phyloP scores from a whole-genome alignment of 2,797 vertebrate genomes.

The Anas bernieri region DNA sequence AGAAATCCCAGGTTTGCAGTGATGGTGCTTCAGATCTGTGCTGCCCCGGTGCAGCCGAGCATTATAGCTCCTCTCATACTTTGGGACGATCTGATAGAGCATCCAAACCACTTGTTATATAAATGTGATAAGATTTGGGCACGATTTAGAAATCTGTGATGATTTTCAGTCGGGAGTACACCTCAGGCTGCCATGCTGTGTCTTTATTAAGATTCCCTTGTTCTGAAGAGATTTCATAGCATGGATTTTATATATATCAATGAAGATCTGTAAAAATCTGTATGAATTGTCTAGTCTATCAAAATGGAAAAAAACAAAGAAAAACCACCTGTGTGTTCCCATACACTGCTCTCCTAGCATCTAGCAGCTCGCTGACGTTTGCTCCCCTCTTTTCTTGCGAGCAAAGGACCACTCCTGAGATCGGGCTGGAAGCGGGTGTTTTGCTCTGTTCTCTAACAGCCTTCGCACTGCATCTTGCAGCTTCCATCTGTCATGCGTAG shows the following conservation, averaged over 20 bases:
- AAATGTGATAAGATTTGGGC: not conserved
- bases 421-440: not conserved
- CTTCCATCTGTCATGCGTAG: not conserved
- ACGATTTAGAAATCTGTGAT: not conserved
- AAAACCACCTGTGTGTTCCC: rapidly evolving
- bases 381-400: too few species aligned
- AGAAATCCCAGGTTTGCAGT: not conserved
- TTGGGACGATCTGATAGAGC: too few species aligned
- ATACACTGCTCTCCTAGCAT: not conserved
- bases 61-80: rapidly evolving
- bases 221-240: not conserved
- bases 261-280: not conserved
- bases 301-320: not conserved
- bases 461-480: not conserved
- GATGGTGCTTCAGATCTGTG: not conserved
- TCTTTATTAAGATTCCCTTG: not conserved
- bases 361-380: not conserved
- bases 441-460: not conserved
- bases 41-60: not conserved
- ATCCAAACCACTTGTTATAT: not conserved
- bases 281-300: not conserved
- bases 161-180: not conserved
- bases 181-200: not conserved
- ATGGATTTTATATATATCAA: not conserved
- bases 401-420: rapidly evolving